Evolutionary conservation across 37 sponge, comb jelly and placozoan genomes (phyloP), one percentile per base, ranked within the genome.

Genomic region (Halichondria panicea): DNA sequence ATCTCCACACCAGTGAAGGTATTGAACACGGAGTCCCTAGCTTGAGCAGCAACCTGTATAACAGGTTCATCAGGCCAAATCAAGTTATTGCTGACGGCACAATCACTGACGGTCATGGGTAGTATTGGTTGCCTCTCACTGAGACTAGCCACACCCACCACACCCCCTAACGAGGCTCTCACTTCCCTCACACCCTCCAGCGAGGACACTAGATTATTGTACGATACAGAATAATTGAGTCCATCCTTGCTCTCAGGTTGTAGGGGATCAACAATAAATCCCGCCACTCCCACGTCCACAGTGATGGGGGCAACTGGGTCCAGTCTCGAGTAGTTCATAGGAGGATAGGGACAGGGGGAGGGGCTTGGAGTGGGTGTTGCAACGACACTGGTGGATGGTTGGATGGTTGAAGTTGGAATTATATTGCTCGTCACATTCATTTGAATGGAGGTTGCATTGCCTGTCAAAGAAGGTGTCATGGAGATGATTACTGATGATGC

Each of bases 11-110:
- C 13, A 18, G 66, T 1, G 39, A 39, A 32, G 32, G 58, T 31
- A 40, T 55, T 81, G 31, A 73, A 71, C 7, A 52, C 52, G 11
- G 8, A 21, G 41, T 81, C 73, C 32, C 66, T 48, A 2, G 54
- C 82, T 72, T 81, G 82, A 9, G 73, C 43, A 22, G 43, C 73
- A 65, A 72, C 43, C 31, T 37, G 27, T 8, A 68, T 27, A 24
- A 25, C 0, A 3, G 63, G 72, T 9, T 65, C 39, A 12, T 81
- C 66, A 28, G 63, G 43, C 42, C 63, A 66, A 18, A 81, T 32
- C 39, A 54, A 55, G 35, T 32, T 1, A 1, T 36, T n/a, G n/a
- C n/a, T n/a, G n/a, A n/a, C n/a, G n/a, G n/a, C 22, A 38, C 66
- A 35, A n/a, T 65, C 2, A 18, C 3, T 24, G 22, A 38, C 67